Conservation (phyloP, 1,140 invertebrate species). For the Cardiocondyla obscurior region DNA sequence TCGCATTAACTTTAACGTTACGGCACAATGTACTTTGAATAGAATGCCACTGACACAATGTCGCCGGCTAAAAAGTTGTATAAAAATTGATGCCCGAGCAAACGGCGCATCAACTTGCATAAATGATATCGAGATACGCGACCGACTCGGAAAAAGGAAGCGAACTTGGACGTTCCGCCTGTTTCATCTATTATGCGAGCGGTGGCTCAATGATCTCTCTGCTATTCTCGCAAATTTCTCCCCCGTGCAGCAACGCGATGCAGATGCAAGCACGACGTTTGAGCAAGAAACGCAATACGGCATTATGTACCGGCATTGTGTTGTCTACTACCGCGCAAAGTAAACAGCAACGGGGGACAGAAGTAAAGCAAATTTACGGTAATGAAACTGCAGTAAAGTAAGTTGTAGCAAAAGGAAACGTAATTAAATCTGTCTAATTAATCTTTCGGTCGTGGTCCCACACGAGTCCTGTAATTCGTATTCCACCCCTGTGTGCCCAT, state of each 20-base stretch:
- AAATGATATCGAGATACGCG: conserved; percentile 9
- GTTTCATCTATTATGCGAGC: conserved; percentile 19
- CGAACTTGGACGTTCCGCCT: background rate
- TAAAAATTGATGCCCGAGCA: conserved; percentile 37
- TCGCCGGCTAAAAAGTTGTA: background rate
- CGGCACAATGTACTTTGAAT: background rate
- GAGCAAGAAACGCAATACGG: conserved; percentile 48
- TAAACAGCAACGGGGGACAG: conserved; percentile 41
- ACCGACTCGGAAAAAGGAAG: background rate
- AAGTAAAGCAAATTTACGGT: conserved; percentile 53
- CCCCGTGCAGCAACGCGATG: conserved; percentile 18
- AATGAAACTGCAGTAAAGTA: conserved; percentile 56
- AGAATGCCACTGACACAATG: background rate
- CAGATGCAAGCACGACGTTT: conserved; percentile 16
- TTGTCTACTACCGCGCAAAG: conserved; percentile 41
- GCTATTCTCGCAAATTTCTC: conserved; percentile 37
- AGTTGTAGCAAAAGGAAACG: conserved; percentile 53
- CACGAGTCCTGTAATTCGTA: conserved; percentile 29
- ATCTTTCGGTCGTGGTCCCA: conserved; percentile 50
- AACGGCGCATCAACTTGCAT: conserved; percentile 40
- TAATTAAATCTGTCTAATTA: conserved; percentile 59
- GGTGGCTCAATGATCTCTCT: conserved; percentile 32
- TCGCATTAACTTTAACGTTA: background rate
- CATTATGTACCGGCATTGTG: conserved; percentile 43
- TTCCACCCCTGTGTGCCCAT: background rate